Conservation (phyloP, 2,888 invertebrate genomes). For the Iselma pallidipennis region DNA sequence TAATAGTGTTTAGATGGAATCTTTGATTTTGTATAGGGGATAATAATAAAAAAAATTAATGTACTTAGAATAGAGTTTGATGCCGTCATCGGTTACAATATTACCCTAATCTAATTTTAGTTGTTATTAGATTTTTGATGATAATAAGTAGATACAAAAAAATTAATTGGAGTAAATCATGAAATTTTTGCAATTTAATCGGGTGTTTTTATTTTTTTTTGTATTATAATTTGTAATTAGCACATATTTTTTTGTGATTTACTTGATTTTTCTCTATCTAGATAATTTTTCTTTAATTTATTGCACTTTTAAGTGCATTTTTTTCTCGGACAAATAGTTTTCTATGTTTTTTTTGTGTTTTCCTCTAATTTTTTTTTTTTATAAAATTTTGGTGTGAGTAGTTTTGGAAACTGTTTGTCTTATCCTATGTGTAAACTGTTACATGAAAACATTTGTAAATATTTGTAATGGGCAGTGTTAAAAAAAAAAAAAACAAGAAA, state of each 20-base stretch:
- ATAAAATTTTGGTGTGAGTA: conserved; percentile 5
- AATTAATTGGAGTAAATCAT: conserved; percentile 28
- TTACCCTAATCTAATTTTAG: conserved; percentile 4
- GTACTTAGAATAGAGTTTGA: conserved; percentile 23
- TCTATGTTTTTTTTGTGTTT: conserved; percentile 1
- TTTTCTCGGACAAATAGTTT: conserved; percentile 19
- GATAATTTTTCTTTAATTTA: conserved; percentile 5
- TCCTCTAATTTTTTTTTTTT: conserved; percentile 7
- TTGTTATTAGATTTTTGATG: not conserved
- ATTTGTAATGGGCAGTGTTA: conserved; percentile 50
- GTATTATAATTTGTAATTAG: conserved; percentile 29
- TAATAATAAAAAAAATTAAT: conserved; percentile 3
- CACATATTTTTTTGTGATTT: conserved; percentile 34
- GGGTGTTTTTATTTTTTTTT: conserved; percentile 16
- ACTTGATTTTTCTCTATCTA: conserved; percentile 11
- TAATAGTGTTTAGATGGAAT: no score
- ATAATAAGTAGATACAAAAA: conserved; percentile 5
- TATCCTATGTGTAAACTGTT: conserved; percentile 35
- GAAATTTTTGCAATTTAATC: conserved; percentile 9
- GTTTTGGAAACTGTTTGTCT: conserved; percentile 34
- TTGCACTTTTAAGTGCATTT: conserved; percentile 6
- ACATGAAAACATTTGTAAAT: conserved; percentile 44
- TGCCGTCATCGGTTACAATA: conserved; percentile 9
- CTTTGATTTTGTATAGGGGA: no score
- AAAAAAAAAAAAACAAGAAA: conserved; percentile 27